Evolutionary conservation across 2,797 vertebrate genomes (phyloP).

Genomic region (Neoniphon sammara): DNA sequence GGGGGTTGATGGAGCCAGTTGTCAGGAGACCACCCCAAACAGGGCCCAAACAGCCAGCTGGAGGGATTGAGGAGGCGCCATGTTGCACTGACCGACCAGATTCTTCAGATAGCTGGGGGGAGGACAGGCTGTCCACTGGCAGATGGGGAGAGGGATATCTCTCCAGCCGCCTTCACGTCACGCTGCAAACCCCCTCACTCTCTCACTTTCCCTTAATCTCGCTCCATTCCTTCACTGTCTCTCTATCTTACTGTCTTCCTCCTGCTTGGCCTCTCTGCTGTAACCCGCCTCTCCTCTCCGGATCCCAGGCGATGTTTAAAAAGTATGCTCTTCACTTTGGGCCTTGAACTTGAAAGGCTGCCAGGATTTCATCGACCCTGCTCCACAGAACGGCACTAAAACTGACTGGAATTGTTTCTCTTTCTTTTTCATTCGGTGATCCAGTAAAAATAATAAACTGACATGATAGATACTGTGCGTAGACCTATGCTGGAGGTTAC

Average conservation of each 20-base stretch:
- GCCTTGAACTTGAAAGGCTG: conserved; percentile 63
- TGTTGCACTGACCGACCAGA: conserved; percentile 79
- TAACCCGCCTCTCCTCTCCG: background rate
- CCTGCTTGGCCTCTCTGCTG: conserved; percentile 39
- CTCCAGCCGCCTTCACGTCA: conserved; percentile 61
- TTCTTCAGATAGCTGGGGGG: conserved; percentile 84
- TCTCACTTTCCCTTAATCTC: conserved; percentile 33
- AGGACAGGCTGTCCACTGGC: conserved; percentile 73
- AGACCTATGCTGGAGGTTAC: conserved; percentile 52
- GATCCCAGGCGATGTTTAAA: conserved; percentile 50
- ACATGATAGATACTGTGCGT: conserved; percentile 59
- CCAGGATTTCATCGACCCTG: conserved; percentile 58
- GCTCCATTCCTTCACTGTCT: conserved; percentile 35
- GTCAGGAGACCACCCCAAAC: conserved; percentile 84
- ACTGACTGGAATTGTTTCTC: conserved; percentile 51
- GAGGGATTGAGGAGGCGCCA: conserved; percentile 79
- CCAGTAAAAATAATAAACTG: conserved; percentile 69
- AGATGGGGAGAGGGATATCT: conserved; percentile 73
- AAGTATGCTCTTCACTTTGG: conserved; percentile 39
- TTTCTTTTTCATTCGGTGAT: conserved; percentile 47
- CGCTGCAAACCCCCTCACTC: conserved; percentile 53
- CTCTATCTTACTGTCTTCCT: conserved; percentile 49
- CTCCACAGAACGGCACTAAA: conserved; percentile 42
- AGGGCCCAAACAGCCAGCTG: conserved; percentile 84
- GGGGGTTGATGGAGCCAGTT: conserved; percentile 75